Base-by-base conservation (phyloP, 2,888 invertebrate genomes). In the Lithosia quadra region DNA sequence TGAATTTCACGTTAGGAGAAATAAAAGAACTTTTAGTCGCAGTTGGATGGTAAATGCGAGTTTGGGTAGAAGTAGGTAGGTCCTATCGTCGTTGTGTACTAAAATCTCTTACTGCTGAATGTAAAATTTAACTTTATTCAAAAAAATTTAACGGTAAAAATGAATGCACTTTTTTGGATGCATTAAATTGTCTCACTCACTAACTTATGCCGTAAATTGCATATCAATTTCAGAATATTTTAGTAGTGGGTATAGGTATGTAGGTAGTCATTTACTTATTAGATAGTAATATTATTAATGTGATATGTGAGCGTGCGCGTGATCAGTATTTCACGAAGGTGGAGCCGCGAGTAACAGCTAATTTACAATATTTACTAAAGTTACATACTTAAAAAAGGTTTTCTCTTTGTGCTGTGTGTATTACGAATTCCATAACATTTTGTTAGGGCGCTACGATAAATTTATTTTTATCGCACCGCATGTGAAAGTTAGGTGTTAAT, bases 1-100 rank as follows among this genome's bases (percentile, higher is more conserved):
- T 34, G 39, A 43, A 34, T 67, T 56, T 39, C 22, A 61, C 55
- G 61, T 58, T 59, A 49, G 49, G 49, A 34, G 28, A 59, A 65
- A 59, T 28, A 64, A 39, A 64, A 28, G 18, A 64, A 24, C 22
- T 57, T 57, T 22, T 24, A 39, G 24, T 18, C 10, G n/a, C 5
- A 55, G 13, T 22, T 53, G 22, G 18, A 34, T 22, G 22, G 55
- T 21, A 53, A 49, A 62, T 62, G n/a, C 1, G 49, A 49, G 53
- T 21, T 53, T 15, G 22, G 49, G 24, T 24, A 28, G 1, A 18
- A 18, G 9, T 21, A 49, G 11, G 1, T 49, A 15, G 22, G n/a
- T n/a, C n/a, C n/a, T 61, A 43, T 43, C 43, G 43, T 28, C 24
- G n/a, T n/a, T 49, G 60, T 13, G 22, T 15, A 8, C 9, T 22